Percentiles rank a stretch among this genome's conserved stretches.
Conservation (phyloP, 2,797 vertebrate species). For the Sitta carolinensis region DNA sequence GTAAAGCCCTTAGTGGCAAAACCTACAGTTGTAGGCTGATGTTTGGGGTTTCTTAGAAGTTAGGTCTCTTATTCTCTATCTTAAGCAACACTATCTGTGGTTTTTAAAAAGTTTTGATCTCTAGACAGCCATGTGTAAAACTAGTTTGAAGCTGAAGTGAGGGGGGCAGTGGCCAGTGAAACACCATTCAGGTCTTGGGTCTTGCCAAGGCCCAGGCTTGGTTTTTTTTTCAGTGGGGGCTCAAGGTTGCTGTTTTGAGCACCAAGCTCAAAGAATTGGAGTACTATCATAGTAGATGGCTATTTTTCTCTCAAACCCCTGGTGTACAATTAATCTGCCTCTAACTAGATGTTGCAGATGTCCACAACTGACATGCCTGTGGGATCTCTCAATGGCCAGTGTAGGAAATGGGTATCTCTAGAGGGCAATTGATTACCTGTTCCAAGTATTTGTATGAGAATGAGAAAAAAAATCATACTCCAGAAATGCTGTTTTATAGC, state of each 20-base stretch:
- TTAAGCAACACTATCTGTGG: not conserved
- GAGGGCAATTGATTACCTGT: not conserved
- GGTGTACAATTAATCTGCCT: not conserved
- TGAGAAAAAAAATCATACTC: not conserved
- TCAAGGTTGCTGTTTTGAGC: not conserved
- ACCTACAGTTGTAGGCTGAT: not conserved
- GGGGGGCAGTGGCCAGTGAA: not conserved
- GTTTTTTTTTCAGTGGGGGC: not conserved
- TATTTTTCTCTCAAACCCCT: not conserved
- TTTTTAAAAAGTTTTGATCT: not conserved
- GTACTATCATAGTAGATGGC: fast-evolving
- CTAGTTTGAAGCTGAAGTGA: not conserved
- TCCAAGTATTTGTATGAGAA: not conserved
- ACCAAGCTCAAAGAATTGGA: not conserved
- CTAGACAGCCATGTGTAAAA: not conserved
- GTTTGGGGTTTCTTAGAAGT: not conserved
- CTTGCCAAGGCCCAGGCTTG: not conserved
- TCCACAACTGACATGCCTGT: not conserved
- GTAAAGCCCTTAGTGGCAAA: not conserved
- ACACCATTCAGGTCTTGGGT: not conserved
- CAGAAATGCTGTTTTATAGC: not conserved
- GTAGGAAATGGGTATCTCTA: not conserved
- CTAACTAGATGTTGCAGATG: not conserved
- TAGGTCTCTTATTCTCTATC: not conserved
- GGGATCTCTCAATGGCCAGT: not conserved